phyloP scores from a whole-genome alignment of 2,113 vertebrate species.

The Nycticryphes semicollaris region DNA sequence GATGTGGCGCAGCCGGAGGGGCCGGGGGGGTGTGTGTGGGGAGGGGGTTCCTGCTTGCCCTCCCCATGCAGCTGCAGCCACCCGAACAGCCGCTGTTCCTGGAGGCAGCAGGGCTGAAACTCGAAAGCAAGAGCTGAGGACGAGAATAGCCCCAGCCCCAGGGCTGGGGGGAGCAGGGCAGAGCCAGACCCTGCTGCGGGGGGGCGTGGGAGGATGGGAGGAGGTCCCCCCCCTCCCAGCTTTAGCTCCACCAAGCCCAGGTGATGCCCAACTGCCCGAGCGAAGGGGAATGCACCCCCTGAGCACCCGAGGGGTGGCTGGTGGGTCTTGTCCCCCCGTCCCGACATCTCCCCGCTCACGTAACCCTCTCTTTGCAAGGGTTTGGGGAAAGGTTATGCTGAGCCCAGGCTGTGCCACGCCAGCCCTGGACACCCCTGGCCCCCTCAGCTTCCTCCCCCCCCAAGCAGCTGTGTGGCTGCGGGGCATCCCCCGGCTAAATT shows the following conservation, averaged over 20 bases:
- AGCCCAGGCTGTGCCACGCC: background rate
- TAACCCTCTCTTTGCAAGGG: fast-evolving
- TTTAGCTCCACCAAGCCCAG: background rate
- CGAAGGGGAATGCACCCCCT: background rate
- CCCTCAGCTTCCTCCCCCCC: background rate
- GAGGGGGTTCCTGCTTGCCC: background rate
- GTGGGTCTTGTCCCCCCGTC: background rate
- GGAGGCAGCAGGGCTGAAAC: slow-evolving; percentile 32
- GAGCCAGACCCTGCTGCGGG: background rate
- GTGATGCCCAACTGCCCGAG: background rate
- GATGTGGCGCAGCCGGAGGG: background rate
- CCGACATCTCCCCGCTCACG: fast-evolving
- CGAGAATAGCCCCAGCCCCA: background rate
- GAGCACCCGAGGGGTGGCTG: fast-evolving
- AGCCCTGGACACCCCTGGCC: background rate
- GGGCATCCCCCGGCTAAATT: slow-evolving; percentile 59
- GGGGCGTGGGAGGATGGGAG: fast-evolving
- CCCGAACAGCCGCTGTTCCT: background rate
- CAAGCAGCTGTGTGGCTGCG: background rate
- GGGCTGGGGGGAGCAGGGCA: background rate
- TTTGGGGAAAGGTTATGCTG: background rate
- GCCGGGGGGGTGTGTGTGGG: background rate
- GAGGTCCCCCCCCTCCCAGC: fast-evolving
- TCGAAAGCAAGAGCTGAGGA: slow-evolving; percentile 27
- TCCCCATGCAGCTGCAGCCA: background rate